Evolutionary conservation across 2,888 invertebrate genomes (phyloP).

Genomic region (Disparrhopalites patrizii): DNA sequence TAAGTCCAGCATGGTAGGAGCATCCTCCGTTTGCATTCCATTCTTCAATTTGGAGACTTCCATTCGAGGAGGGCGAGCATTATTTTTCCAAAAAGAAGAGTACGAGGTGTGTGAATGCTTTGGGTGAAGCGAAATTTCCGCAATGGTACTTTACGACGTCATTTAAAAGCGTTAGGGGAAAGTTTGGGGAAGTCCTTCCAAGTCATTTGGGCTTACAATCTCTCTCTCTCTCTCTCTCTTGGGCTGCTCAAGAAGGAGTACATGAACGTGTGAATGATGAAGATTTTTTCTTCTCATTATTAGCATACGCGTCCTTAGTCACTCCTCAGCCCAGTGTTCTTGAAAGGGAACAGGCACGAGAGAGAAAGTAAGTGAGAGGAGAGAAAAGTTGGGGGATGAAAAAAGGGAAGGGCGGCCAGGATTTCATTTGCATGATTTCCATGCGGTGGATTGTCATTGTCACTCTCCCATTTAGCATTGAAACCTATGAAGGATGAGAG

Average conservation of each 20-base stretch:
- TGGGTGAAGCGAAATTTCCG: too few relatives aligned
- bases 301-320: neutral
- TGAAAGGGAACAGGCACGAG: too few relatives aligned
- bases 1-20: too few relatives aligned
- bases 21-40: neutral
- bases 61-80: too few relatives aligned
- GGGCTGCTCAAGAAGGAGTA: neutral
- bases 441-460: constrained; percentile 18
- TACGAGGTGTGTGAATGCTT: too few relatives aligned
- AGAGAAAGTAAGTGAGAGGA: neutral
- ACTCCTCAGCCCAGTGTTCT: too few relatives aligned
- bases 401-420: neutral
- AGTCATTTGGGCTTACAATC: constrained; percentile 11
- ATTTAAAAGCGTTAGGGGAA: neutral
- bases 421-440: constrained; percentile 16
- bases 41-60: neutral
- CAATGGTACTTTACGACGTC: neutral
- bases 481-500: neutral
- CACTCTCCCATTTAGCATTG: constrained; percentile 12
- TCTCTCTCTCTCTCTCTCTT: neutral
- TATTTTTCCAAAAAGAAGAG: too few relatives aligned
- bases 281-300: constrained; percentile 14
- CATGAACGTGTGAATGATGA: constrained; percentile 7
- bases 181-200: constrained; percentile 5
- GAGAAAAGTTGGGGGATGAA: neutral